A percentile compares a stretch with the other conserved stretches of the same genome.
Conservation (phyloP, 2,113 vertebrate genomes). For the Cynoglossus semilaevis region DNA sequence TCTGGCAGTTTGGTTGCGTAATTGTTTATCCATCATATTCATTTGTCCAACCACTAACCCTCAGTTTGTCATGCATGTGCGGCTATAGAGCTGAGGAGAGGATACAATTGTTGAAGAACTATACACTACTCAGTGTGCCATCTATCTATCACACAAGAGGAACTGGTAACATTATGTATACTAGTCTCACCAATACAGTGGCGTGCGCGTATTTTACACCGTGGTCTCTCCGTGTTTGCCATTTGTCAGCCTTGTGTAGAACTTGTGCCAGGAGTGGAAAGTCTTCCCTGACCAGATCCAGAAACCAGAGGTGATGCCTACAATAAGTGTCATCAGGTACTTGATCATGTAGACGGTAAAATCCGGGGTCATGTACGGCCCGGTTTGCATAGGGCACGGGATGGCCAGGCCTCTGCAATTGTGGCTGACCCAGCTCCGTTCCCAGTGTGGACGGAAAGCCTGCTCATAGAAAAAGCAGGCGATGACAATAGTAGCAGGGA, state of each 20-base stretch:
- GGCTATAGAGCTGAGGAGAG: conserved; percentile 30
- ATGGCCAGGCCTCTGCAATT: conserved; percentile 94
- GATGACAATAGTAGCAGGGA: conserved; percentile 95
- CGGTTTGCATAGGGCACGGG: conserved; percentile 86
- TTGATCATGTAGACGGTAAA: conserved; percentile 99
- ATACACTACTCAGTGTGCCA: conserved; percentile 16
- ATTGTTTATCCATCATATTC: conserved; percentile 55
- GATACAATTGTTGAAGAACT: conserved; percentile 14
- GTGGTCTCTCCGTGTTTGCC: conserved; percentile 93
- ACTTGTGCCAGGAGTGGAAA: conserved; percentile 96
- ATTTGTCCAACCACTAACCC: conserved; percentile 42
- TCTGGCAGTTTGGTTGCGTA: conserved; percentile 49
- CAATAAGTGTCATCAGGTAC: conserved; percentile 98
- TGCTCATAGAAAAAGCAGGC: conserved; percentile 99
- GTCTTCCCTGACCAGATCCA: conserved; percentile 99
- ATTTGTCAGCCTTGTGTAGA: conserved; percentile 90
- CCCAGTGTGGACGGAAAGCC: conserved; percentile 94
- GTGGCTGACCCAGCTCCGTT: conserved; percentile 91
- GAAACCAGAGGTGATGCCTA: conserved; percentile 97
- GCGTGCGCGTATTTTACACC: conserved; percentile 68
- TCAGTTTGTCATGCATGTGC: conserved; percentile 41
- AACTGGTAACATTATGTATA: conserved; percentile 33
- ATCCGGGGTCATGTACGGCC: conserved; percentile 90
- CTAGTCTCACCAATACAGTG: conserved; percentile 1
- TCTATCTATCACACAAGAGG: conserved; percentile 32